Evolutionary conservation across 1,140 invertebrate species (phyloP), one percentile per base, ranked within the genome.

Genomic region (Conus betulinus): DNA sequence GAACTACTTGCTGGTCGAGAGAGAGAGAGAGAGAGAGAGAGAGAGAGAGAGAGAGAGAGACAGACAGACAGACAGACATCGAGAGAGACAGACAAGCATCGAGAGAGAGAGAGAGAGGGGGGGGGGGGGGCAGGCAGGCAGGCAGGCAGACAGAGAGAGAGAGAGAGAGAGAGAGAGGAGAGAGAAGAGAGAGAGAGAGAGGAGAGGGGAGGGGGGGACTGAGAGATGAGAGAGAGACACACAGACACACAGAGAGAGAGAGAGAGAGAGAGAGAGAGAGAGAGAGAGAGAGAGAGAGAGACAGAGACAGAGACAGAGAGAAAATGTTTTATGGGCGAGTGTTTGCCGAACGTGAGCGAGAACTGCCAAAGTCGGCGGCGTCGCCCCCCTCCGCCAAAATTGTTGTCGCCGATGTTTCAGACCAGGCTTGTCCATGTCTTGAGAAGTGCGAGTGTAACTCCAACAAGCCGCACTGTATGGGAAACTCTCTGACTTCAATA

Each of bases 61-160:
- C 39, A 39, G 39, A 39, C 39, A 39, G 39, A 39, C 39, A 39
- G 39, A 39, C 3, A 39, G 39, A 39, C 39, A 39, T 39, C 39
- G 39, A 39, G 39, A 39, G 39, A 39, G 39, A 39, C 39, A 39
- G 39, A 39, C 39, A 39, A 39, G 3, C 39, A 39, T 39, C 39
- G n/a, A 79, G n/a, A 51, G 76, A 79, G n/a, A 51, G 57, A 84
- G 39, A 84, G 52, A 63, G 27, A 63, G 55, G 52, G 79, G n/a
- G 87, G 20, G 25, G 60, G 15, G 11, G 51, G 25, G 20, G 25
- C 4, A 71, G 25, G n/a, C 17, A 63, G n/a, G 79, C 17, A n/a
- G 55, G 67, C 10, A 11, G 23, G 78, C 10, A 79, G 78, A 79
- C 10, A 52, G 51, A 79, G 78, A 79, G 51, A 52, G 51, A 79